Conservation (phyloP, 92 coral and sea anemone species). For the Umimayanthus chanpuru region DNA sequence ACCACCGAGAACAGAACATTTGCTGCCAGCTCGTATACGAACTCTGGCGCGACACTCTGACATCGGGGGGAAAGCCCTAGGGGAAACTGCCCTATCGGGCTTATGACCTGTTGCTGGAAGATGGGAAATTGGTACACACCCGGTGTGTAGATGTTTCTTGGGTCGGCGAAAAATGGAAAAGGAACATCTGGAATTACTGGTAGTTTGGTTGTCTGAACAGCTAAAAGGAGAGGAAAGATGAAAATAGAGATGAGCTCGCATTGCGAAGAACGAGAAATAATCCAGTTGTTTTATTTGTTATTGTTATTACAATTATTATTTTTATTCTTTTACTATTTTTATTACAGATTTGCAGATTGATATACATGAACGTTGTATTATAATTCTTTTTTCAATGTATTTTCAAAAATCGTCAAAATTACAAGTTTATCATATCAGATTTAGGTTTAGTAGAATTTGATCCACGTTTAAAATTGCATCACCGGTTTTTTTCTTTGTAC, state of each 20-base stretch:
- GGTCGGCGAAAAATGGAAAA: slow-evolving; percentile 72
- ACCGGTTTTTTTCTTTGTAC: no score
- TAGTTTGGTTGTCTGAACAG: slow-evolving; percentile 89
- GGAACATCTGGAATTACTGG: slow-evolving; percentile 77
- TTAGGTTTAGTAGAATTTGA: no score
- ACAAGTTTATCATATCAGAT: no score
- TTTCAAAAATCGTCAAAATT: no score
- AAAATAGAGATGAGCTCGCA: not conserved
- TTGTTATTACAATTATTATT: no score
- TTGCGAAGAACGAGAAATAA: not conserved
- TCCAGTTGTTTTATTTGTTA: not conserved
- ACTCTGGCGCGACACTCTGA: slow-evolving; percentile 70
- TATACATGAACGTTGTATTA: no score
- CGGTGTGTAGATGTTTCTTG: slow-evolving; percentile 67
- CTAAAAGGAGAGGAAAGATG: slow-evolving; percentile 25
- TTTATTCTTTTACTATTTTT: no score
- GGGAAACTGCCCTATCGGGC: slow-evolving; percentile 59
- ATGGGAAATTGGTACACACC: slow-evolving; percentile 71
- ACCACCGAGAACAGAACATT: slow-evolving; percentile 87
- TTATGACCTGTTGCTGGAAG: slow-evolving; percentile 68
- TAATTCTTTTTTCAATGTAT: no score
- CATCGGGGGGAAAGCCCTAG: slow-evolving; percentile 68
- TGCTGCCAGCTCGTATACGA: slow-evolving; percentile 88
- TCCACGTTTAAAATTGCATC: no score
- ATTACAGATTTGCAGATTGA: no score